Base-by-base conservation (phyloP, 2,888 invertebrate species). In the Adelphocoris suturalis region DNA sequence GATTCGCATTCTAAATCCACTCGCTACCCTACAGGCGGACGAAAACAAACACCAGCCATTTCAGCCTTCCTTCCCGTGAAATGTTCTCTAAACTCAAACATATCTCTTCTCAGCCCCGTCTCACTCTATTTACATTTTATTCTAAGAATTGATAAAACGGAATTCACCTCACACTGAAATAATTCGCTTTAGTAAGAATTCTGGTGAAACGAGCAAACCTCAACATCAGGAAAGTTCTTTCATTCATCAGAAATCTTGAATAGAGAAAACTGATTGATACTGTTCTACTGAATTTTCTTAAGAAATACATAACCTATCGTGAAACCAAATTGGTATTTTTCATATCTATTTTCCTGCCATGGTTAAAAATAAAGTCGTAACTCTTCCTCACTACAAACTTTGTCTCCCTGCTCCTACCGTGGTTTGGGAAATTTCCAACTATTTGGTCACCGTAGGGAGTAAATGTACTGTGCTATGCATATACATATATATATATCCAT, bases 41-140 rank as follows among this genome's bases (percentile, higher is more conserved):
- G 37, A 78, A 68, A 78, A 78, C 78, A 78, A 78, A 78, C 78
- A 47, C 78, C 28, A 47, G 46, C 46, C 78, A 37, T 78, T 78
- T 47, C 78, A 78, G 78, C n/a, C 46, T 78, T 78, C 78, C 37
- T 78, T 78, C 28, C 78, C 47, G 37, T 78, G 78, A 78, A 78
- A 37, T 78, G 78, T 78, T 78, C 78, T 78, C n/a, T 78, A 78
- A 78, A 78, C 78, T 5, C 68, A 13, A 78, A 78, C 47, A 46
- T 78, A 78, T 78, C 78, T 78, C 68, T 68, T 23, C 68, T 61
- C 61, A 19, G 61, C 61, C 19, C 57, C 68, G 23, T 68, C 68
- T 68, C 68, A 19, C 11, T 7, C 23, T 68, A 68, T 68, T 68
- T 68, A 68, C 68, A 68, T 68, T 68, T 37, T 68, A 68, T 68